Conservation (phyloP, 1,140 invertebrate species). For the Cataglyphis hispanica region DNA sequence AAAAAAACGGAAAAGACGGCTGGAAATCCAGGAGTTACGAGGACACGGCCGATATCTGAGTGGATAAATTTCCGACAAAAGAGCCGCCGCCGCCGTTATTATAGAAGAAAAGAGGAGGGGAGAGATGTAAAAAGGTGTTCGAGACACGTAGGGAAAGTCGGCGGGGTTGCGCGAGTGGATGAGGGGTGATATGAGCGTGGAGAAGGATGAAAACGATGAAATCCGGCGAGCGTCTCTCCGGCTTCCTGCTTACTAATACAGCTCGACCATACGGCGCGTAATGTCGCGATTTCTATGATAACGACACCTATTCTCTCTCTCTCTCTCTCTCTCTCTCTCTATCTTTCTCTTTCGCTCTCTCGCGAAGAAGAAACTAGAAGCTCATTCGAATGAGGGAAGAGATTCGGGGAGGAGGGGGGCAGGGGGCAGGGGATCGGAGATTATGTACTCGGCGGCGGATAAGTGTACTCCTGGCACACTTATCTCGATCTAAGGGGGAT, state of each 20-base stretch:
- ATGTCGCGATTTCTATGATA: constrained; percentile 79
- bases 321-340: not conserved
- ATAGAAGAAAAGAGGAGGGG: not conserved
- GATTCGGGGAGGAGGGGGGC: not conserved
- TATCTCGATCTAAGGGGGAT: constrained; percentile 67
- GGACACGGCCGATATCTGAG: constrained; percentile 44
- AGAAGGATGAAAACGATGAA: constrained; percentile 59
- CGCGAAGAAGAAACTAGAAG: constrained; percentile 24
- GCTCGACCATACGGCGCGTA: constrained; percentile 72
- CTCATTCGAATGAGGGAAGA: not conserved
- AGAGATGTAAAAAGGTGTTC: constrained; percentile 45
- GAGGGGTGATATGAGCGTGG: not conserved
- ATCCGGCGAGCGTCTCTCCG: constrained; percentile 47
- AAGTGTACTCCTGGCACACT: constrained; percentile 57
- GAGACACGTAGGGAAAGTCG: not conserved
- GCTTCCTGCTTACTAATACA: constrained; percentile 72
- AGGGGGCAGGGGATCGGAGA: constrained; percentile 20
- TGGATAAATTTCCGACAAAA: constrained; percentile 62
- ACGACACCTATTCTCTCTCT: constrained; percentile 49
- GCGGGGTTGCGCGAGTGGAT: not conserved
- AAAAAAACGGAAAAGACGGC: constrained; percentile 21
- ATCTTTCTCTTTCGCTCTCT: not conserved
- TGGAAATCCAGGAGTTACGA: constrained; percentile 51
- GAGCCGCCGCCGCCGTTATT: constrained; percentile 2
- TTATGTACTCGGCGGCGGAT: constrained; percentile 60